A percentile compares a stretch with the other conserved stretches of the same genome.
These are phyloP conservation scores for Syrista parreyssii DNA, from an alignment of 2,888 invertebrate genomes.

Conservation along the genomic window DNA sequence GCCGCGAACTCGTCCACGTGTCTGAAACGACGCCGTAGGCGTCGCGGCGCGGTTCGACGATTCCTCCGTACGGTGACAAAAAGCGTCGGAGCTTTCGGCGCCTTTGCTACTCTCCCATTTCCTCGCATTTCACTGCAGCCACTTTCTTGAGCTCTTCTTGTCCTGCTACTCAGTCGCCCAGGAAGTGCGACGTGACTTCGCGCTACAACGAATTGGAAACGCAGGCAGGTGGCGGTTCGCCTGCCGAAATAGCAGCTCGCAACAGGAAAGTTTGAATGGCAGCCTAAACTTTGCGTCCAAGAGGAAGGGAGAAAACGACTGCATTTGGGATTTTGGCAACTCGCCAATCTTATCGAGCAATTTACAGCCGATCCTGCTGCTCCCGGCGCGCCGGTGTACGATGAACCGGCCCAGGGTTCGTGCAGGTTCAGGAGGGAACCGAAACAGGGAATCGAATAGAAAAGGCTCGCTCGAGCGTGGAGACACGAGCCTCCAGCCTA, in stretches of 20 bases:
- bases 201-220: conserved; percentile 6
- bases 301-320: not conserved
- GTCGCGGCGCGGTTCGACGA: not conserved
- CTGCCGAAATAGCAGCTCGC: not conserved
- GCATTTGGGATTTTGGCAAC: not conserved
- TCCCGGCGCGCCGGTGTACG: not conserved
- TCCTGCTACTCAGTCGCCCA: not conserved
- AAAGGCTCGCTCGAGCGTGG: conserved; percentile 32
- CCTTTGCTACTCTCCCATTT: not conserved
- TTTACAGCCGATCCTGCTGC: not conserved
- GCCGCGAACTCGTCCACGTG: not conserved
- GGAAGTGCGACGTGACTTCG: conserved; percentile 6
- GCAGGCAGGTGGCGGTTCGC: not conserved
- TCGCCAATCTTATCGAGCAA: not conserved
- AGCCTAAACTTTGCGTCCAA: not conserved
- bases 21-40: not conserved
- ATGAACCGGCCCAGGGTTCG: not conserved
- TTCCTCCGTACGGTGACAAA: not conserved
- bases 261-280: not conserved
- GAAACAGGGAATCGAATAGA: conserved; percentile 28
- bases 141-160: not conserved
- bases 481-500: conserved; percentile 35
- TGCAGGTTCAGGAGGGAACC: not conserved
- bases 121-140: not conserved
- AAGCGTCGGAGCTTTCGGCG: not conserved